Conservation (phyloP, 1,140 invertebrate species). For the Lepidostoma basale region DNA sequence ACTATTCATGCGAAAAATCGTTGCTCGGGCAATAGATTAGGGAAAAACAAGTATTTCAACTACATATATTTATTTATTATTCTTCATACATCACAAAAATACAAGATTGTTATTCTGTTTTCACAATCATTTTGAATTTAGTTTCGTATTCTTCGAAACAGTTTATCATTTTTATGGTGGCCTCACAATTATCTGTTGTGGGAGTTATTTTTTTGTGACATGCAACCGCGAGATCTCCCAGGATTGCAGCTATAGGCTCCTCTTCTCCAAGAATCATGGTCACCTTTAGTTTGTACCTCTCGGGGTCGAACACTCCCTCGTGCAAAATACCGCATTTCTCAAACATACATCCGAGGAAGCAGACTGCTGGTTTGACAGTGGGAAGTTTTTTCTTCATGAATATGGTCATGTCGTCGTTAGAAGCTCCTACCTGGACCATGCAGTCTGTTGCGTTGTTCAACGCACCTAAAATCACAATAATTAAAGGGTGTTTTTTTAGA, state of each 20-base stretch:
- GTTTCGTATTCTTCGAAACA: conserved; percentile 21
- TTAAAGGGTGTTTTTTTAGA: too few relatives aligned
- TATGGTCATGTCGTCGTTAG: conserved; percentile 31
- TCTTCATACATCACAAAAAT: too few relatives aligned
- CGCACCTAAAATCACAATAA: too few relatives aligned
- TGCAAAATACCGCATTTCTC: conserved; percentile 33
- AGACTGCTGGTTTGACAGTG: conserved; percentile 22
- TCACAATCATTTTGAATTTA: conserved; percentile 33
- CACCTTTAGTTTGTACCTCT: background rate
- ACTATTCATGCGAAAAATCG: too few relatives aligned
- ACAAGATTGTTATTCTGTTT: conserved; percentile 29
- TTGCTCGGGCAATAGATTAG: too few relatives aligned
- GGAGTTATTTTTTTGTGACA: conserved; percentile 27
- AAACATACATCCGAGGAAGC: conserved; percentile 40
- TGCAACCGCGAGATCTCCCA: conserved; percentile 27
- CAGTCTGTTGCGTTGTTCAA: conserved; percentile 36
- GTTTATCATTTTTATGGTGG: conserved; percentile 10
- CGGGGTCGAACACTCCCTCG: conserved; percentile 26
- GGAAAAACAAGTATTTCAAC: too few relatives aligned
- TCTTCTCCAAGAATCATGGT: conserved; percentile 31
- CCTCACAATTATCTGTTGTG: conserved; percentile 24
- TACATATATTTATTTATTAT: too few relatives aligned
- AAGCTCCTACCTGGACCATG: conserved; percentile 26
- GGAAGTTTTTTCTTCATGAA: conserved; percentile 39
- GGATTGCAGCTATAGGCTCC: conserved; percentile 29